phyloP scores from a whole-genome alignment of 2,888 invertebrate species.

The Camponotus fellah region DNA sequence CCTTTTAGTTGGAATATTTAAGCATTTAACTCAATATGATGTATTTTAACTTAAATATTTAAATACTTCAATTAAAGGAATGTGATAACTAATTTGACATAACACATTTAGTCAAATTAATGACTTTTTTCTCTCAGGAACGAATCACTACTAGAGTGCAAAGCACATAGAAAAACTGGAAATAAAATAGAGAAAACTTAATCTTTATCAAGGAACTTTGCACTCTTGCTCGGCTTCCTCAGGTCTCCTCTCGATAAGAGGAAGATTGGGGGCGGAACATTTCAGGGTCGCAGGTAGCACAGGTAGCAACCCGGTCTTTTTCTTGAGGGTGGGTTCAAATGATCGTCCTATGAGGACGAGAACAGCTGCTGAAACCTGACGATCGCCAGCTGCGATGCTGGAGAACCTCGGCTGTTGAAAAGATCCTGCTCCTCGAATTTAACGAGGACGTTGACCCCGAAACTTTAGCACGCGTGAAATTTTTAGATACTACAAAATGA shows the following conservation, averaged over 20 bases:
- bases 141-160: background rate
- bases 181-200: background rate
- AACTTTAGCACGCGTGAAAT: background rate
- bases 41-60: no score
- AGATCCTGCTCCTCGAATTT: background rate
- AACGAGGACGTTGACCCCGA: constrained; percentile 4
- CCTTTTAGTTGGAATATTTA: no score
- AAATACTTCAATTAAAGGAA: no score
- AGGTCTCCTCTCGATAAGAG: constrained; percentile 31
- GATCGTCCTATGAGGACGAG: constrained; percentile 54
- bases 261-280: constrained; percentile 29
- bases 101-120: no score
- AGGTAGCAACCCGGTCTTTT: constrained; percentile 68
- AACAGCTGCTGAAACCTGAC: constrained; percentile 72
- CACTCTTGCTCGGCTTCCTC: background rate
- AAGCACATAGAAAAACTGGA: background rate
- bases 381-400: constrained; percentile 66
- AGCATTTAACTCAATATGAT: no score
- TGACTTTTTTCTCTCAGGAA: no score
- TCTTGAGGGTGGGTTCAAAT: constrained; percentile 48
- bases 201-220: background rate
- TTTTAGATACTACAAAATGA: background rate
- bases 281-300: constrained; percentile 69
- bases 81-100: no score
- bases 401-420: constrained; percentile 17